Evolutionary conservation across 2,797 vertebrate genomes (phyloP).

Genomic region (Apogon hyalosoma): DNA sequence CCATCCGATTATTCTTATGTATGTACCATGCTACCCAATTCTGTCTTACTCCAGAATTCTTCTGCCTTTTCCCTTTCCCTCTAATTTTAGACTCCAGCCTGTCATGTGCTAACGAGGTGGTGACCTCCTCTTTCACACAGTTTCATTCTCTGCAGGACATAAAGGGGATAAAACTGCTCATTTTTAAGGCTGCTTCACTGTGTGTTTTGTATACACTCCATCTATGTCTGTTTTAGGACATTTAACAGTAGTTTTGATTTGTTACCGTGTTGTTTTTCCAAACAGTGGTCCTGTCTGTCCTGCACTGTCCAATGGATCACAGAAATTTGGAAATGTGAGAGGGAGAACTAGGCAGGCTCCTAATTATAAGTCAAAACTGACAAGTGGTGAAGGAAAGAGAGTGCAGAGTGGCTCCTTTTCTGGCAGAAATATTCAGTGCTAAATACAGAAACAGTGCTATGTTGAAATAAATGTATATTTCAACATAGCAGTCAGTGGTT

Average conservation of each 20-base stretch:
- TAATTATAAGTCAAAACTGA: slow-evolving; percentile 46
- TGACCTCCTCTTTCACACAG: slow-evolving; percentile 42
- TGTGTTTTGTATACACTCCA: slow-evolving; percentile 1
- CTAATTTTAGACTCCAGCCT: slow-evolving; percentile 31
- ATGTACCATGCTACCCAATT: neutral
- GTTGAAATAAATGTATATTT: neutral
- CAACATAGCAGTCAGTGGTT: neutral
- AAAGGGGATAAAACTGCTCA: slow-evolving; percentile 5
- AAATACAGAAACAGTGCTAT: slow-evolving; percentile 17
- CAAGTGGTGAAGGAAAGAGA: slow-evolving; percentile 11
- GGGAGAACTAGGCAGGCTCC: slow-evolving; percentile 14
- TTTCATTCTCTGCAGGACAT: slow-evolving; percentile 30
- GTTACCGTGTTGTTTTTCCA: slow-evolving; percentile 15
- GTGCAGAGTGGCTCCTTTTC: slow-evolving; percentile 10
- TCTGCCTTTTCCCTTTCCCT: slow-evolving; percentile 1
- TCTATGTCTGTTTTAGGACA: slow-evolving; percentile 13
- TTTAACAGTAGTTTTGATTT: slow-evolving; percentile 30
- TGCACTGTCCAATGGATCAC: slow-evolving; percentile 15
- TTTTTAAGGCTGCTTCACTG: slow-evolving; percentile 1
- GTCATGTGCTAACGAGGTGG: slow-evolving; percentile 41
- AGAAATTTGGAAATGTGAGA: slow-evolving; percentile 22
- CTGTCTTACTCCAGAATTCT: slow-evolving; percentile 8
- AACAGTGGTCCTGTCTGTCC: slow-evolving; percentile 7
- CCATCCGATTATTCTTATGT: no score
- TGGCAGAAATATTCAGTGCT: slow-evolving; percentile 16